Evolutionary conservation across 2,113 vertebrate genomes (phyloP).

Genomic region (Oryzias woworae): DNA sequence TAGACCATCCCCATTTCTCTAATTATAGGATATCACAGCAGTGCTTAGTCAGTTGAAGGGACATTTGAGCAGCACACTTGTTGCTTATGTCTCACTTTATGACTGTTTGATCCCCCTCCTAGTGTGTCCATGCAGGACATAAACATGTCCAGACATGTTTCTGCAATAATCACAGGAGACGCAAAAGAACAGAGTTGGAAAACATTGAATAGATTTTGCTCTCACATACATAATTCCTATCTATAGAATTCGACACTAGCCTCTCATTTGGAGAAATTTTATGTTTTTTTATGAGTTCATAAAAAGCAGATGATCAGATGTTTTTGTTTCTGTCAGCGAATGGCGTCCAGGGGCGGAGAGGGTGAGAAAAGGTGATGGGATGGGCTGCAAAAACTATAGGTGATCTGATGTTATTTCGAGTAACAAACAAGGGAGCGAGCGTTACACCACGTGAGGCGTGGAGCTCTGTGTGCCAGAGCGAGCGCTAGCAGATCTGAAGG

Average conservation of each 20-base stretch:
- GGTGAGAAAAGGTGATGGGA: constrained; percentile 6
- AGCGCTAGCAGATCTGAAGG: constrained; percentile 52
- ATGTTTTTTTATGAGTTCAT: no score
- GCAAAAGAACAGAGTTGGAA: neutral
- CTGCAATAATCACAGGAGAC: neutral
- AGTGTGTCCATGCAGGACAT: constrained; percentile 14
- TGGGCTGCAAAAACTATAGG: constrained; percentile 59
- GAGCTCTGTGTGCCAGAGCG: constrained; percentile 37
- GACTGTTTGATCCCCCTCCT: constrained; percentile 15
- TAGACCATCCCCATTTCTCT: constrained; percentile 4
- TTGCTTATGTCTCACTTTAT: constrained; percentile 27
- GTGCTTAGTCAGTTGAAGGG: constrained; percentile 26
- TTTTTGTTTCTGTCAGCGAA: constrained; percentile 50
- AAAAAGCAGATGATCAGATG: constrained; percentile 4
- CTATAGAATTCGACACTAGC: neutral
- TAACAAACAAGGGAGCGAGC: constrained; percentile 75
- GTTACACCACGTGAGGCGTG: constrained; percentile 69
- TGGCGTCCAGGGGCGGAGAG: constrained; percentile 35
- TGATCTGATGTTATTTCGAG: constrained; percentile 76
- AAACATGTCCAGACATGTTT: constrained; percentile 52
- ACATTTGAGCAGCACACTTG: constrained; percentile 34
- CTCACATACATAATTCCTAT: neutral
- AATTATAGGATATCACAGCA: neutral
- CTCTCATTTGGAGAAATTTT: no score
- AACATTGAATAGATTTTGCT: neutral